A percentile compares a stretch with the other conserved stretches of the same genome.
Conservation (phyloP, 2,113 vertebrate genomes). For the Rhinolophus ferrumequinum region DNA sequence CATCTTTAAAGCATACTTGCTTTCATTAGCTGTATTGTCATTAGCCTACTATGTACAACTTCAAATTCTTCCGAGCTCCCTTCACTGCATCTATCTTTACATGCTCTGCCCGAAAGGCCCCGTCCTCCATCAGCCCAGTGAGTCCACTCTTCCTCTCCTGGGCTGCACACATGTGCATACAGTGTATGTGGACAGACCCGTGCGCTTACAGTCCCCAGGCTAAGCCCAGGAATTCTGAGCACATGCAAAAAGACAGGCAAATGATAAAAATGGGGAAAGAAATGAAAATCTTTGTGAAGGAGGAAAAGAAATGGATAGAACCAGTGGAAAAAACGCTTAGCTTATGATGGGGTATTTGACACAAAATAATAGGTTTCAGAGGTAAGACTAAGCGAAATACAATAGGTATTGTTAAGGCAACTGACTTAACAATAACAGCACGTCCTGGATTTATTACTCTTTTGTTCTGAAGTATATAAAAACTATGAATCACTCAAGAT, state of each 20-base stretch:
- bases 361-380: slow-evolving; percentile 9
- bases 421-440: not conserved
- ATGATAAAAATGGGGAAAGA: not conserved
- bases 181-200: not conserved
- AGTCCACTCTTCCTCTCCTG: not conserved
- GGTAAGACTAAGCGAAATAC: not conserved
- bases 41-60: not conserved
- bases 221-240: not conserved
- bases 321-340: not conserved
- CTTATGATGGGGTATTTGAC: not conserved
- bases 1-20: not conserved
- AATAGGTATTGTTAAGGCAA: not conserved
- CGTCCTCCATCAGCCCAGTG: not conserved
- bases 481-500: slow-evolving; percentile 11
- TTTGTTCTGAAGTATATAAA: not conserved
- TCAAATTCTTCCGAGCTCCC: not conserved
- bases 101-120: not conserved
- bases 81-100: not conserved
- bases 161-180: not conserved
- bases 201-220: not conserved
- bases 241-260: not conserved
- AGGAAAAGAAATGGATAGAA: not conserved
- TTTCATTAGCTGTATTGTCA: not conserved
- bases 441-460: not conserved
- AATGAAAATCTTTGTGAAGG: not conserved